phyloP scores from a whole-genome alignment of 1,140 invertebrate genomes.

The Leptonema lineaticorne region DNA sequence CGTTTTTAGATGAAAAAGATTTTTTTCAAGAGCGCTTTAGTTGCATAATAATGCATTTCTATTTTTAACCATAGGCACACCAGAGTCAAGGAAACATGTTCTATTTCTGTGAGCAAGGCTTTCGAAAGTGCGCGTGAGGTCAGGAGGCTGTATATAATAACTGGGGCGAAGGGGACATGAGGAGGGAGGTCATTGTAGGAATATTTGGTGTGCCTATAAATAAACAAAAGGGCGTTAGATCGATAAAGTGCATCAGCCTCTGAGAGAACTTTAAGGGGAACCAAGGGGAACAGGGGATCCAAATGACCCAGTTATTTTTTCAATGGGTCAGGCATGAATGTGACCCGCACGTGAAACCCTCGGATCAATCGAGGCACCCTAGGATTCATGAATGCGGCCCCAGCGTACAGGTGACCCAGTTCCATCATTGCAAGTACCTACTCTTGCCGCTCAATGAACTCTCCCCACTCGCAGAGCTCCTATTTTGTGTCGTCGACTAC shows the following conservation, averaged over 20 bases:
- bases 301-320: conserved; percentile 30
- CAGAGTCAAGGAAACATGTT: neutral
- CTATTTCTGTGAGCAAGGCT: neutral
- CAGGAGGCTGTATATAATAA: neutral
- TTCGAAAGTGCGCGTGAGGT: neutral
- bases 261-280: neutral
- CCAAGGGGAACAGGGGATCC: conserved; percentile 3
- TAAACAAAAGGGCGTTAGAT: conserved; percentile 18
- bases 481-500: too few relatives aligned
- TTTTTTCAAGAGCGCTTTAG: too few relatives aligned
- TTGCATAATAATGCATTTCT: too few relatives aligned
- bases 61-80: neutral
- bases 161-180: neutral
- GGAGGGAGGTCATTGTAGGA: neutral
- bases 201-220: conserved; percentile 11
- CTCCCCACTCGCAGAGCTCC: neutral
- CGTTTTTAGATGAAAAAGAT: too few relatives aligned
- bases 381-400: conserved; percentile 33
- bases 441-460: conserved; percentile 13
- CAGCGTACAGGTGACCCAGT: conserved; percentile 30
- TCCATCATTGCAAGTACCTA: neutral
- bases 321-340: conserved; percentile 33
- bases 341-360: neutral
- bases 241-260: conserved; percentile 5
- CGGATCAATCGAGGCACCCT: conserved; percentile 33